A percentile compares a stretch with the other conserved stretches of the same genome.
Conservation (phyloP, 1,140 invertebrate species). For the Rhynchophorus ferrugineus region DNA sequence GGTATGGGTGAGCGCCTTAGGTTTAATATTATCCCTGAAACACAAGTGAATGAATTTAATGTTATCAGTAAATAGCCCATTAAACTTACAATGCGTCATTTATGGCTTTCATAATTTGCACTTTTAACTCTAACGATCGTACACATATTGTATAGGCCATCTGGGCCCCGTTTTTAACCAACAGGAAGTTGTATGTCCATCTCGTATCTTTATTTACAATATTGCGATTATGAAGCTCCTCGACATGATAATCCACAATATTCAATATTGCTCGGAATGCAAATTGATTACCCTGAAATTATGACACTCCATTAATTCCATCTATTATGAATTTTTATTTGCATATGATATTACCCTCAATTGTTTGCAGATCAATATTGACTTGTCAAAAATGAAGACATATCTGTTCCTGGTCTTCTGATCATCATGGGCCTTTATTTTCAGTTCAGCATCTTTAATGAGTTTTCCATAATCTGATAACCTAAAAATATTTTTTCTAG, state of each 20-base stretch:
- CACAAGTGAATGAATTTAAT: background rate
- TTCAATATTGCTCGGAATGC: constrained; percentile 81
- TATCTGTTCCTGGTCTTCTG: constrained; percentile 79
- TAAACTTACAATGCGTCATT: constrained; percentile 77
- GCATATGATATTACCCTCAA: constrained; percentile 23
- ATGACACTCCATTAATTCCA: too few relatives aligned
- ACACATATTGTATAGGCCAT: constrained; percentile 86
- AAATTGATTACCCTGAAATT: constrained; percentile 77
- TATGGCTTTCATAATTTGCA: constrained; percentile 88
- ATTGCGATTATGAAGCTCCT: constrained; percentile 61
- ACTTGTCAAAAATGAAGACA: constrained; percentile 95
- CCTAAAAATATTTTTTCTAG: too few relatives aligned
- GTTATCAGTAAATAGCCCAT: background rate
- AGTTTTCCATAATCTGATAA: constrained; percentile 77
- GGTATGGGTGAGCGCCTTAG: constrained; percentile 64
- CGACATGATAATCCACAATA: constrained; percentile 78
- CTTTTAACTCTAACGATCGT: constrained; percentile 77
- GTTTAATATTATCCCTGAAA: constrained; percentile 80
- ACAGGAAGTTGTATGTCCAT: constrained; percentile 73
- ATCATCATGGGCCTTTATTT: constrained; percentile 85
- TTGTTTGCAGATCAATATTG: constrained; percentile 90
- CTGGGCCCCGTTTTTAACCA: constrained; percentile 74
- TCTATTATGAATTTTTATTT: too few relatives aligned
- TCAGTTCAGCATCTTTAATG: constrained; percentile 86
- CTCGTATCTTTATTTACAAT: constrained; percentile 59